Conservation (phyloP, 2,888 invertebrate species). For the Drosophila differens region DNA sequence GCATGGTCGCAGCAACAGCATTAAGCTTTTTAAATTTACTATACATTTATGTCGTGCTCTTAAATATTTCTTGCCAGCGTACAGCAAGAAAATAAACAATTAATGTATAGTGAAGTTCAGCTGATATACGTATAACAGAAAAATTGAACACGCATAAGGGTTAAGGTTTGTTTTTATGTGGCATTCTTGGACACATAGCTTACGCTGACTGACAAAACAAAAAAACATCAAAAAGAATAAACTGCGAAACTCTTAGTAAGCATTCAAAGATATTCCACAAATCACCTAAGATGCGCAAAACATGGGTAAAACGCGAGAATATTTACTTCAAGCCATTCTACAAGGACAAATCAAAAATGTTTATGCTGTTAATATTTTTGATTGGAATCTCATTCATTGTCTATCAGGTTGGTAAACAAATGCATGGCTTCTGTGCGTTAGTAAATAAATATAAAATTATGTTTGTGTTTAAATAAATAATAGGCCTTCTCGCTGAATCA, state of each 20-base stretch:
- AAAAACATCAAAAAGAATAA: conserved; percentile 48
- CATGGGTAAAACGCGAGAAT: conserved; percentile 85
- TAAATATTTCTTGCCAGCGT: not conserved
- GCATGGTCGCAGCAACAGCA: not conserved
- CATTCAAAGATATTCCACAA: conserved; percentile 3
- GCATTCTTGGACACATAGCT: conserved; percentile 48
- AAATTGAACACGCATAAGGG: conserved; percentile 21
- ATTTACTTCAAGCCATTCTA: conserved; percentile 85
- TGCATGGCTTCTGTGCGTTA: not conserved
- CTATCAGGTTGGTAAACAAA: conserved; percentile 59
- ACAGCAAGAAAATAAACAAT: not conserved
- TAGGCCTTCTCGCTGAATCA: conserved; percentile 85
- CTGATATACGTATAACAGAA: not conserved
- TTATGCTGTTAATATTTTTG: conserved; percentile 84
- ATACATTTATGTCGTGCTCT: not conserved
- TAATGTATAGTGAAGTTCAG: not conserved
- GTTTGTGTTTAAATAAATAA: conserved; percentile 28
- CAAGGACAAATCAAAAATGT: conserved; percentile 85
- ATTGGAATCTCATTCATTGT: conserved; percentile 82
- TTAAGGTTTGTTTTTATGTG: conserved; percentile 45
- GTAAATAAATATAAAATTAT: conserved; percentile 9
- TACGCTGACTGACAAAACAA: conserved; percentile 42
- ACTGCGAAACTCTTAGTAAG: conserved; percentile 14
- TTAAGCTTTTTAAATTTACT: not conserved
- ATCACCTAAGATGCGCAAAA: conserved; percentile 75